These are phyloP conservation scores for Eira barbara DNA, from an alignment of 2,113 vertebrate species.

Conservation along the genomic window DNA sequence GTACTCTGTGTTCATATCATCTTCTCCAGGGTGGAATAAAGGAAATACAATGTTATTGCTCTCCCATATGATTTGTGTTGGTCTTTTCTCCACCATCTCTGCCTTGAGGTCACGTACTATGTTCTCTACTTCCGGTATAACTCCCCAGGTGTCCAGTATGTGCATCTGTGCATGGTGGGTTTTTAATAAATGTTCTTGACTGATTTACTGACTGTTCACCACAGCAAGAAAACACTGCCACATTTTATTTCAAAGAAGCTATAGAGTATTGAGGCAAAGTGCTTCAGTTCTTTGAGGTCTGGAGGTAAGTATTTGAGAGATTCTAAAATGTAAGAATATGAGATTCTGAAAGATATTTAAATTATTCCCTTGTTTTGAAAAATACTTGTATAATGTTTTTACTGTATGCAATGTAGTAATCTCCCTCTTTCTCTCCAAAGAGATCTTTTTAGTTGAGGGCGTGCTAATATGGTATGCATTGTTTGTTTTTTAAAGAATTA, in stretches of 20 bases:
- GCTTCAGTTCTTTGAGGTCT: conserved; percentile 39
- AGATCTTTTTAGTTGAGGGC: neutral
- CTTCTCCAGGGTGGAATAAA: conserved; percentile 69
- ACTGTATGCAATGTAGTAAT: neutral
- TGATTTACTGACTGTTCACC: conserved; percentile 66
- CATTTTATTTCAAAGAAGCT: conserved; percentile 44
- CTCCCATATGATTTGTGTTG: conserved; percentile 62
- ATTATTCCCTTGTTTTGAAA: conserved; percentile 22
- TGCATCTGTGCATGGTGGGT: conserved; percentile 37
- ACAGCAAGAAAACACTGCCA: conserved; percentile 30
- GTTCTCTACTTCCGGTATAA: conserved; percentile 57
- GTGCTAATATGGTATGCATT: neutral
- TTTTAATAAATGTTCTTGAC: conserved; percentile 70
- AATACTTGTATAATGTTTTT: neutral
- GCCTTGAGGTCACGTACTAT: conserved; percentile 50
- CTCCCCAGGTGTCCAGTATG: conserved; percentile 55
- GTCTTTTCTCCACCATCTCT: neutral
- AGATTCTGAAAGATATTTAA: conserved; percentile 37
- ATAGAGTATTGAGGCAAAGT: neutral
- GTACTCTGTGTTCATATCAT: neutral
- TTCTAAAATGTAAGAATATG: conserved; percentile 4
- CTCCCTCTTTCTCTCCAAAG: neutral
- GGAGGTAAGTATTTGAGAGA: conserved; percentile 30
- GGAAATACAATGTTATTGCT: conserved; percentile 53
- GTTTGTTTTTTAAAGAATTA: neutral